phyloP scores from a whole-genome alignment of 2,113 vertebrate genomes.

The Petrocephalus microphthalmus region DNA sequence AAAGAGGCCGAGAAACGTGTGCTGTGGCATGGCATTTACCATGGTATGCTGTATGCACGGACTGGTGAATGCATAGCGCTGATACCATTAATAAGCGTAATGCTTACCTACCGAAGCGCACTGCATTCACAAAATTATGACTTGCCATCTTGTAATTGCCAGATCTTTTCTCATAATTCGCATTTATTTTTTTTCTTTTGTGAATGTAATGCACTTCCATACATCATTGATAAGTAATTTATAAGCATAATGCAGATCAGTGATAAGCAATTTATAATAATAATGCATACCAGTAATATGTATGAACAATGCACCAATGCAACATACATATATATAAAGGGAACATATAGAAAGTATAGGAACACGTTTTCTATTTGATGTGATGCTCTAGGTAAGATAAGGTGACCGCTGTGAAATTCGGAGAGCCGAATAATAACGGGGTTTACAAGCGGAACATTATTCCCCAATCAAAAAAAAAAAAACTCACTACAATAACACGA shows the following conservation, averaged over 20 bases:
- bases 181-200: no score
- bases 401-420: neutral
- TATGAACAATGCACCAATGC: neutral
- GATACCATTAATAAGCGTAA: neutral
- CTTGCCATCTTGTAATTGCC: no score
- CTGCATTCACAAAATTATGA: no score
- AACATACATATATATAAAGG: no score
- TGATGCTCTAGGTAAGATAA: neutral
- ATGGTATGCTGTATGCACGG: neutral
- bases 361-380: neutral
- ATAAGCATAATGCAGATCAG: neutral
- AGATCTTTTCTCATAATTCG: no score
- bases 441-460: neutral
- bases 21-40: neutral
- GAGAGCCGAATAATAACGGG: neutral
- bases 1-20: neutral
- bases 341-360: neutral
- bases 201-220: no score
- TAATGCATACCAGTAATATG: neutral
- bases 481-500: neutral
- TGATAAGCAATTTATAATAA: neutral
- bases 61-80: neutral
- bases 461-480: neutral
- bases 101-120: no score
- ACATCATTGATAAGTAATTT: no score